A percentile compares a stretch with the other conserved stretches of the same genome.
Conservation (phyloP, 2,797 vertebrate species). For the Gastrophryne carolinensis region DNA sequence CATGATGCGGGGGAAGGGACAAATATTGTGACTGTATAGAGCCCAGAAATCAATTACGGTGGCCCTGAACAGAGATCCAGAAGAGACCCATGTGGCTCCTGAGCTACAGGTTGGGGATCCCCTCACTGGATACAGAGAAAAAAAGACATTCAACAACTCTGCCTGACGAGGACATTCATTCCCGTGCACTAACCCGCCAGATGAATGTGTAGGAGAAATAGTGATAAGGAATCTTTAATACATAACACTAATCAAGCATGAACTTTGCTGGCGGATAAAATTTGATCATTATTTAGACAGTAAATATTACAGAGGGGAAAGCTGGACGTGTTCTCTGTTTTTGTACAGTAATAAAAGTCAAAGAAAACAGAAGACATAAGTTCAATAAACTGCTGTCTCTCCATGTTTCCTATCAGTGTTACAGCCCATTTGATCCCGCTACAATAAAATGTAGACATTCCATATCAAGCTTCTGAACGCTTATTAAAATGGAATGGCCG, state of each 20-base stretch:
- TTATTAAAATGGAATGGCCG: slow-evolving; percentile 23
- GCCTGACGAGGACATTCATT: too few relatives aligned
- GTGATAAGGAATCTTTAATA: neutral
- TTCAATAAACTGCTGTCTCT: slow-evolving; percentile 29
- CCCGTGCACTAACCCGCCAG: neutral
- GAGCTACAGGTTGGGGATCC: too few relatives aligned
- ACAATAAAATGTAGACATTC: slow-evolving; percentile 7
- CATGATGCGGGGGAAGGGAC: too few relatives aligned
- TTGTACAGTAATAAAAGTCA: neutral
- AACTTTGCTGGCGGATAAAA: neutral
- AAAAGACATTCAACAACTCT: too few relatives aligned
- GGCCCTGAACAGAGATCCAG: too few relatives aligned
- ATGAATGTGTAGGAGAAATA: slow-evolving; percentile 1
- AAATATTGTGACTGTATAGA: too few relatives aligned
- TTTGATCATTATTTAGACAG: slow-evolving; percentile 16
- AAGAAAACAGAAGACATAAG: neutral
- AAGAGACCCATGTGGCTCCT: too few relatives aligned
- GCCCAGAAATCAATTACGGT: too few relatives aligned
- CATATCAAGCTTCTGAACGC: slow-evolving; percentile 16
- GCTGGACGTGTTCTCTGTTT: neutral
- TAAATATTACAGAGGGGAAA: slow-evolving; percentile 25
- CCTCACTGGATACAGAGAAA: too few relatives aligned
- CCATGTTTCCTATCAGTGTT: slow-evolving; percentile 3
- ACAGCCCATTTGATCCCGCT: slow-evolving; percentile 11
- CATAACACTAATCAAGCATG: slow-evolving; percentile 5